Conservation (phyloP, 1,140 invertebrate genomes). For the Telenomus remus region DNA sequence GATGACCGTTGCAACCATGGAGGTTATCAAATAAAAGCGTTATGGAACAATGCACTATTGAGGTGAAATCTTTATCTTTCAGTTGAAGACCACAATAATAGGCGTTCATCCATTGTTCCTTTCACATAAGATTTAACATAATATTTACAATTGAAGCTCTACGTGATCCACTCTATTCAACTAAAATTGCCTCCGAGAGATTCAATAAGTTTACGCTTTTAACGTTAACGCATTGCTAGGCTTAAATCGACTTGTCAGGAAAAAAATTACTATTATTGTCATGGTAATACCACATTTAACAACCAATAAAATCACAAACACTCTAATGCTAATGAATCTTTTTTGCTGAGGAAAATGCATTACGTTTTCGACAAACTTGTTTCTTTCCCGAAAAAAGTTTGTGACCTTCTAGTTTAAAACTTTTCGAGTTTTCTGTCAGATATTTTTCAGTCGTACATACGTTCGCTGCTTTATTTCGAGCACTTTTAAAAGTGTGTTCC, state of each 20-base stretch:
- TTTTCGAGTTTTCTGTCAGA: slow-evolving; percentile 21
- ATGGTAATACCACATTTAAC: too few species aligned
- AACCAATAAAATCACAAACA: too few species aligned
- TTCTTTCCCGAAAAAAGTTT: slow-evolving; percentile 35
- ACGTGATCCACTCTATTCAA: slow-evolving; percentile 48
- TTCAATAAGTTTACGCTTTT: too few species aligned
- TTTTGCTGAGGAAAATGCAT: too few species aligned
- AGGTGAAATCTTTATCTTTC: slow-evolving; percentile 66
- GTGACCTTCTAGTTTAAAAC: slow-evolving; percentile 12
- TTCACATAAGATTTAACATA: slow-evolving; percentile 74
- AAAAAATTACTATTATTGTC: too few species aligned
- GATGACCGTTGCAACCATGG: slow-evolving; percentile 57
- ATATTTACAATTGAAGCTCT: slow-evolving; percentile 74
- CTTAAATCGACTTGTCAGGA: too few species aligned
- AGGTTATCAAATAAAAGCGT: slow-evolving; percentile 49
- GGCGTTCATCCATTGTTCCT: slow-evolving; percentile 66
- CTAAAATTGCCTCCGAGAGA: slow-evolving; percentile 40
- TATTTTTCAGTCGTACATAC: slow-evolving; percentile 23
- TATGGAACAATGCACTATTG: slow-evolving; percentile 67
- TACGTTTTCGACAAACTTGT: not conserved
- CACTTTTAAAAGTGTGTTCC: not conserved
- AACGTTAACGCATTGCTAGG: too few species aligned
- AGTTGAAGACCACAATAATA: slow-evolving; percentile 70
- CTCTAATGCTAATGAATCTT: too few species aligned
- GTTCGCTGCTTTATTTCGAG: slow-evolving; percentile 3